Conservation (phyloP, 2,797 vertebrate genomes). For the Euphonia xanthogaster region DNA sequence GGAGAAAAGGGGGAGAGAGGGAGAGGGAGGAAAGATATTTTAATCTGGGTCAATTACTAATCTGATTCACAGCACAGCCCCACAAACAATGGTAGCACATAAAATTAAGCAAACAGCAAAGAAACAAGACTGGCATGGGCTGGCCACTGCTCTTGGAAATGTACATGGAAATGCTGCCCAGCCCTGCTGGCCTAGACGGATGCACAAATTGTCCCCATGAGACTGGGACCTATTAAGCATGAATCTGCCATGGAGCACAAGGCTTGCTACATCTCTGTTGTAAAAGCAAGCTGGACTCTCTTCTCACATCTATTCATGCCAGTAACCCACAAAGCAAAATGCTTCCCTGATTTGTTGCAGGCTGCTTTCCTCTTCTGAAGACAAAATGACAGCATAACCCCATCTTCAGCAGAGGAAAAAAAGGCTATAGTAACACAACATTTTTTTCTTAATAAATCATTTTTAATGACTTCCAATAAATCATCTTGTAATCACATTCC, state of each 20-base stretch:
- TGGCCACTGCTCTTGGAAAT: background rate
- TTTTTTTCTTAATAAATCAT: conserved; percentile 68
- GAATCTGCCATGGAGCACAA: background rate
- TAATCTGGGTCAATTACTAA: background rate
- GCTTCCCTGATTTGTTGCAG: background rate
- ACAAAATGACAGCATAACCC: background rate
- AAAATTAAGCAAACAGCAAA: background rate
- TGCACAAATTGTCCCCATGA: background rate
- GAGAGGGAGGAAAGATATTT: background rate
- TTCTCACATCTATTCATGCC: background rate
- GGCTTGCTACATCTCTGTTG: background rate
- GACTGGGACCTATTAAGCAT: background rate
- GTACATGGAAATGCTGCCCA: background rate
- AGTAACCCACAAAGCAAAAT: background rate
- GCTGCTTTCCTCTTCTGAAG: background rate
- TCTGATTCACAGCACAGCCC: background rate
- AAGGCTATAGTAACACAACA: conserved; percentile 32
- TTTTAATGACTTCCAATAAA: conserved; percentile 68
- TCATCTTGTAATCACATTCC: conserved; percentile 63
- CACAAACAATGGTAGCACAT: background rate
- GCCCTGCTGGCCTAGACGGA: fast-evolving
- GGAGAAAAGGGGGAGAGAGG: background rate
- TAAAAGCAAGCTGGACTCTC: background rate
- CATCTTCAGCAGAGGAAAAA: background rate
- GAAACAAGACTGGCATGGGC: fast-evolving